phyloP scores from a whole-genome alignment of 2,113 vertebrate species.

The Dipodomys merriami region DNA sequence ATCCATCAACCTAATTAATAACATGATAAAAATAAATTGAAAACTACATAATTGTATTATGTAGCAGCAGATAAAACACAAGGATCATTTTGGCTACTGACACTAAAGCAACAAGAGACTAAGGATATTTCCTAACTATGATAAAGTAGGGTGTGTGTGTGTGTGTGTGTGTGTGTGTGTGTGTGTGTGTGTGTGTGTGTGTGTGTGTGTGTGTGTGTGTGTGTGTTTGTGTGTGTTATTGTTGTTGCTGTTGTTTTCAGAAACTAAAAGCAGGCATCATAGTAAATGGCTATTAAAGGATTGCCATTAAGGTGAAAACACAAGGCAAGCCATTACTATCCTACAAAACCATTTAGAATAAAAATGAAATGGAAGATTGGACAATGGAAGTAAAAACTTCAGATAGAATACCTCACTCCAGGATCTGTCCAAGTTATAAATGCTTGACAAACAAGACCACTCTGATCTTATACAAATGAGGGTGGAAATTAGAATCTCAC shows the following conservation, averaged over 20 bases:
- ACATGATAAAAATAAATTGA: conserved; percentile 46
- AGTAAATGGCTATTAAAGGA: conserved; percentile 3
- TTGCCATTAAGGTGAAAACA: not conserved
- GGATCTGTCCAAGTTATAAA: not conserved
- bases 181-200: not conserved
- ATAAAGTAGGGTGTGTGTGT: not conserved
- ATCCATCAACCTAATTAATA: conserved; percentile 47
- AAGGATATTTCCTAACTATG: conserved; percentile 42
- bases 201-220: not conserved
- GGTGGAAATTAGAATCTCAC: not conserved
- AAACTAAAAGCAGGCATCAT: conserved; percentile 33
- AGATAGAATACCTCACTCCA: not conserved
- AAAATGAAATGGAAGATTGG: conserved; percentile 33
- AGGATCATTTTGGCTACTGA: conserved; percentile 28
- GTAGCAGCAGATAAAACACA: conserved; percentile 18
- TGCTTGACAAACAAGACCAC: not conserved
- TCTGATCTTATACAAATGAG: not conserved
- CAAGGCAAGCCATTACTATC: not conserved
- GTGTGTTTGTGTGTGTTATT: too few relatives aligned
- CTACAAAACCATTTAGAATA: not conserved
- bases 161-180: not conserved
- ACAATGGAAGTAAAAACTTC: not conserved
- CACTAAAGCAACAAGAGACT: conserved; percentile 1
- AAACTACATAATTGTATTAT: conserved; percentile 48
- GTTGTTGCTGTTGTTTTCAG: not conserved